Conservation (phyloP, 2,113 vertebrate species). For the Apteryx owenii region DNA sequence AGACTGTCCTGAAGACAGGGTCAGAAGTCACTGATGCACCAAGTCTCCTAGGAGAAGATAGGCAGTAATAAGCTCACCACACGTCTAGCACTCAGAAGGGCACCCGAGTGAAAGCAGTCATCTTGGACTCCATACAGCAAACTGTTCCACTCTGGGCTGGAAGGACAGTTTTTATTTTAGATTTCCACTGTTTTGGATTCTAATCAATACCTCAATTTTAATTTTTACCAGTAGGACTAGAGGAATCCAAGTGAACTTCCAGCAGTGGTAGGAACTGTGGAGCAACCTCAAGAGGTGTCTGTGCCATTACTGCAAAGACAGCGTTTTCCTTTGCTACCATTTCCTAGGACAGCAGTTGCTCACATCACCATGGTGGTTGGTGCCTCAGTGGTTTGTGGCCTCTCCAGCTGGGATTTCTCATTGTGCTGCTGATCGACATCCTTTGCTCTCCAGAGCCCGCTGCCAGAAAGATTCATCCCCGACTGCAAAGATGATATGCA, state of each 20-base stretch:
- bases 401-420: slow-evolving; percentile 4
- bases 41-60: not conserved
- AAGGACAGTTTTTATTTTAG: slow-evolving; percentile 50
- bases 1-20: not conserved
- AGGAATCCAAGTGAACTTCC: not conserved
- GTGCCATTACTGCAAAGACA: not conserved
- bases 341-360: not conserved
- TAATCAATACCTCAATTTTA: slow-evolving; percentile 27
- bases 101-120: not conserved
- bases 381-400: not conserved
- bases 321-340: not conserved
- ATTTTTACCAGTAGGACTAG: not conserved
- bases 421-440: not conserved
- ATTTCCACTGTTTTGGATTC: not conserved
- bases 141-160: slow-evolving; percentile 34
- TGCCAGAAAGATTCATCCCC: slow-evolving; percentile 15
- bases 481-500: not conserved
- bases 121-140: not conserved
- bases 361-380: not conserved
- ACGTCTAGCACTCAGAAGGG: not conserved
- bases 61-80: not conserved
- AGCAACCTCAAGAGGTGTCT: not conserved
- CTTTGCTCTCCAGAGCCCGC: not conserved
- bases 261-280: not conserved
- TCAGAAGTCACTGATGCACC: not conserved